phyloP scores from a whole-genome alignment of 2,888 invertebrate species.

The Ametastegia equiseti region DNA sequence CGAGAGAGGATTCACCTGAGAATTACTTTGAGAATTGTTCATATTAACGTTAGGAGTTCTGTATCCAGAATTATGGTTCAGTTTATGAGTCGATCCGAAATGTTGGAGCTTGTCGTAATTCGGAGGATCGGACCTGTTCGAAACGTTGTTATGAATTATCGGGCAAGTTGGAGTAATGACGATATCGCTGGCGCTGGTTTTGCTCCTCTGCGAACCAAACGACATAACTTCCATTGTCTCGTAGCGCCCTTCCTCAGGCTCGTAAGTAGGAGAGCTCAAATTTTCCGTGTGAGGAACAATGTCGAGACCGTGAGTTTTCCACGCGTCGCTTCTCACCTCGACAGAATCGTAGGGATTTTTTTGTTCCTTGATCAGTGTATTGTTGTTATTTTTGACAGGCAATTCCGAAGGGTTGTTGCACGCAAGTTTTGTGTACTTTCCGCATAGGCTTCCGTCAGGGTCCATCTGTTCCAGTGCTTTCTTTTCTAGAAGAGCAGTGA shows the following conservation, averaged over 20 bases:
- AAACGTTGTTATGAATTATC: conserved; percentile 65
- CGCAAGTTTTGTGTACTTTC: conserved; percentile 78
- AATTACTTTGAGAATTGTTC: conserved; percentile 54
- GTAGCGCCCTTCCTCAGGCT: conserved; percentile 65
- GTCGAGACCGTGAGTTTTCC: conserved; percentile 88
- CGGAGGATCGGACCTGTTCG: conserved; percentile 64
- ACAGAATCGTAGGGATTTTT: conserved; percentile 86
- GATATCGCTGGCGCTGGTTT: conserved; percentile 54
- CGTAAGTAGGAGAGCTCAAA: conserved; percentile 47
- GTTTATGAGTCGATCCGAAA: conserved; percentile 86
- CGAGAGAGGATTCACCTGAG: conserved; percentile 55
- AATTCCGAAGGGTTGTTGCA: conserved; percentile 76
- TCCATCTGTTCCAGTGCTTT: conserved; percentile 75
- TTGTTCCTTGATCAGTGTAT: conserved; percentile 74
- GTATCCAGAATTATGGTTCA: conserved; percentile 82
- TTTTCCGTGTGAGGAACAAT: conserved; percentile 85
- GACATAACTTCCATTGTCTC: conserved; percentile 64
- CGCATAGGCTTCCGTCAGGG: conserved; percentile 77
- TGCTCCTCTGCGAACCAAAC: conserved; percentile 60
- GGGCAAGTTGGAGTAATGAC: conserved; percentile 60
- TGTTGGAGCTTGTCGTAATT: conserved; percentile 90
- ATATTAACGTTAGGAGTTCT: conserved; percentile 79
- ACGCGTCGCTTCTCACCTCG: conserved; percentile 87
- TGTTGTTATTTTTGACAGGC: conserved; percentile 45
- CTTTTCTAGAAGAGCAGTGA: conserved; percentile 67